These are phyloP conservation scores for Leptinotarsa lineolata DNA, from an alignment of 1,140 invertebrate species.

Conservation along the genomic window DNA sequence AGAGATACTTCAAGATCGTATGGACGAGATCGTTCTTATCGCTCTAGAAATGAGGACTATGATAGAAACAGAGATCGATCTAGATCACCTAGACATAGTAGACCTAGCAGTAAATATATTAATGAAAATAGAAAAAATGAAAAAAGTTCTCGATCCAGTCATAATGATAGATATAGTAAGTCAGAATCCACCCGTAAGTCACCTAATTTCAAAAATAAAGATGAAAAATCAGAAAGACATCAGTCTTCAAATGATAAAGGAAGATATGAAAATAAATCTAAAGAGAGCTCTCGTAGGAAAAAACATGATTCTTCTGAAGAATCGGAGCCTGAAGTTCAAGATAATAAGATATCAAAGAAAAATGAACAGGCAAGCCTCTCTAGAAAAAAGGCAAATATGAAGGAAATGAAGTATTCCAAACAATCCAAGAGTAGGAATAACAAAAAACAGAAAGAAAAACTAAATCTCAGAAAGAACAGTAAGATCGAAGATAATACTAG, in stretches of 20 bases:
- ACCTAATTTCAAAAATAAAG: too few species aligned
- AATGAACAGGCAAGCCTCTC: background rate
- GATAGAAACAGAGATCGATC: background rate
- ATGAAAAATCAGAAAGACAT: too few species aligned
- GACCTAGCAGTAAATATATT: too few species aligned
- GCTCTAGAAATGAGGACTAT: too few species aligned
- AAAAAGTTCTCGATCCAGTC: too few species aligned
- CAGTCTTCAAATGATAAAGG: slow-evolving; percentile 4
- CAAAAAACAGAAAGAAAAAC: background rate
- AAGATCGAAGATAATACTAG: background rate
- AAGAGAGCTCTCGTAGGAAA: background rate
- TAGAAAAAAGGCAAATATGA: too few species aligned
- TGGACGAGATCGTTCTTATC: too few species aligned
- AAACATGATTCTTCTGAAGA: background rate
- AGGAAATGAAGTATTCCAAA: too few species aligned
- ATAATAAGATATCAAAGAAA: slow-evolving; percentile 20
- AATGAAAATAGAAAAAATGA: too few species aligned
- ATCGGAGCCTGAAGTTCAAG: background rate
- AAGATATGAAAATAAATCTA: slow-evolving; percentile 15
- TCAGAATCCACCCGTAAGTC: too few species aligned
- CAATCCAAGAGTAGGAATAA: background rate
- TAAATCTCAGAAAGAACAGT: background rate
- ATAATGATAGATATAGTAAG: too few species aligned
- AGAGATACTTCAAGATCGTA: too few species aligned
- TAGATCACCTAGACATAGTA: background rate